Evolutionary conservation across 2,797 vertebrate genomes (phyloP).

Genomic region (Calcarius lapponicus): DNA sequence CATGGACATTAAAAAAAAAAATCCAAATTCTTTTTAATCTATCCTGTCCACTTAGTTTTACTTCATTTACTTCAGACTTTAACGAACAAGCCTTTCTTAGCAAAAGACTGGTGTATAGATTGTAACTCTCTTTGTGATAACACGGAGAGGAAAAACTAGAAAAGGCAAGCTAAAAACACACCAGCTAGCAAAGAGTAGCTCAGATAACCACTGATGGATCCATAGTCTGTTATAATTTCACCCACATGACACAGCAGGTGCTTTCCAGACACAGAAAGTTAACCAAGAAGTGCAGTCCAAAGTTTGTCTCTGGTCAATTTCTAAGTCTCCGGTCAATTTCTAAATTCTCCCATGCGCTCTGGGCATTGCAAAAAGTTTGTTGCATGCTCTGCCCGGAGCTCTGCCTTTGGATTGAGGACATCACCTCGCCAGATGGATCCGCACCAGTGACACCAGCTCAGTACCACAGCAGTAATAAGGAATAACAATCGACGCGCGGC

Average conservation of each 20-base stretch:
- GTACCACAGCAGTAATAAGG: neutral
- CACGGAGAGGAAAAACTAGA: neutral
- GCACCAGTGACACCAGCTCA: neutral
- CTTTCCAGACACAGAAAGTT: neutral
- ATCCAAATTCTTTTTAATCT: neutral
- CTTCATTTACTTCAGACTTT: neutral
- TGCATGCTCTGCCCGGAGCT: neutral
- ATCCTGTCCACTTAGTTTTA: neutral
- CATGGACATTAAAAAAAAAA: accelerated
- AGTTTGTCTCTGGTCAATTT: neutral
- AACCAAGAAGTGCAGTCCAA: neutral
- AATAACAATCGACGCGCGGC: accelerated
- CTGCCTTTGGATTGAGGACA: neutral
- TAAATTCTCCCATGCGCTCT: neutral
- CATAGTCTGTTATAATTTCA: neutral
- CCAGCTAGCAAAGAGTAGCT: neutral
- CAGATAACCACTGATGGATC: neutral
- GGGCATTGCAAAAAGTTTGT: neutral
- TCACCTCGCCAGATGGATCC: accelerated
- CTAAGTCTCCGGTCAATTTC: neutral
- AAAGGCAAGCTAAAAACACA: neutral
- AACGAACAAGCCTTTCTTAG: neutral
- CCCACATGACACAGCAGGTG: neutral
- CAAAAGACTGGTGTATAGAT: neutral
- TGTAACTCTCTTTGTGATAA: neutral